Evolutionary conservation across 2,888 invertebrate species (phyloP).

Genomic region (Phaonia tiefii): DNA sequence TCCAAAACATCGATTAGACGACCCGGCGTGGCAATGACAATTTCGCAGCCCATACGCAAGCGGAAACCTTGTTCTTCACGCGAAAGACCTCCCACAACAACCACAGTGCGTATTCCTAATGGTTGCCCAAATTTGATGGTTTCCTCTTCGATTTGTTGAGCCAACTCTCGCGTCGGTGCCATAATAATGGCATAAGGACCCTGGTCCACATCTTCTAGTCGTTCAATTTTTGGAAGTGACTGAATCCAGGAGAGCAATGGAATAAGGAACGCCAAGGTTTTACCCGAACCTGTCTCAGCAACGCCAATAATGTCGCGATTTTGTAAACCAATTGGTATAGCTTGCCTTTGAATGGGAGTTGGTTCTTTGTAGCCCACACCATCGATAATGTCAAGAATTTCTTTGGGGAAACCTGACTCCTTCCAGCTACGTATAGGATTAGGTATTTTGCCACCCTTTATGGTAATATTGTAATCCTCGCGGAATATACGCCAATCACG

Average conservation of each 20-base stretch:
- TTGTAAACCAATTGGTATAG: constrained; percentile 98
- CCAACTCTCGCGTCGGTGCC: constrained; percentile 99
- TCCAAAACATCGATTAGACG: constrained; percentile 99
- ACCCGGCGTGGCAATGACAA: constrained; percentile 99
- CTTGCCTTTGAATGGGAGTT: constrained; percentile 99
- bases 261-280: constrained; percentile 98
- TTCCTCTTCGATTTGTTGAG: constrained; percentile 99
- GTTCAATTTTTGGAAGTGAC: constrained; percentile 96
- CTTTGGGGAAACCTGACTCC: constrained; percentile 93
- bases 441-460: constrained; percentile 98
- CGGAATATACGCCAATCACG: constrained; percentile 99
- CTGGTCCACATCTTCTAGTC: constrained; percentile 93
- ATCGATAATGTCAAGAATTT: constrained; percentile 95
- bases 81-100: constrained; percentile 98
- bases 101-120: constrained; percentile 95
- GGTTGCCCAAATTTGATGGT: constrained; percentile 98
- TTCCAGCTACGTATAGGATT: constrained; percentile 97
- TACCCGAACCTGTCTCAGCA: constrained; percentile 99
- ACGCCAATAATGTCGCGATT: constrained; percentile 99
- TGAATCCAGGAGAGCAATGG: constrained; percentile 99
- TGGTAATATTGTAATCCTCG: constrained; percentile 99
- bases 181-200: constrained; percentile 99
- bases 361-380: constrained; percentile 98
- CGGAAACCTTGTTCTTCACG: constrained; percentile 99
- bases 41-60: constrained; percentile 97